phyloP scores from a whole-genome alignment of 2,888 invertebrate species.

The Trileptium ribeirensis region DNA sequence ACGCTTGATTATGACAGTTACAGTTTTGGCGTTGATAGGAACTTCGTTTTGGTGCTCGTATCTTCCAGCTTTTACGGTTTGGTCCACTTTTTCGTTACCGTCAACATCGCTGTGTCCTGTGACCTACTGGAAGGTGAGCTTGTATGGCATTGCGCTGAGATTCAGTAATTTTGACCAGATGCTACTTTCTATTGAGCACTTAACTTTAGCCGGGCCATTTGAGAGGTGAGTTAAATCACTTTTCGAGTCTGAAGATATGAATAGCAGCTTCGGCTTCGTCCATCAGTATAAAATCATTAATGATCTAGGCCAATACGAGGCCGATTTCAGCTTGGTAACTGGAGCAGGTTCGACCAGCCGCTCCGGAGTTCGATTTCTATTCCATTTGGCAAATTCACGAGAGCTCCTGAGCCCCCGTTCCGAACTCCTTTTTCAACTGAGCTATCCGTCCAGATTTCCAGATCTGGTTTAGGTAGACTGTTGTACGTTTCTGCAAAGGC shows the following conservation, averaged over 20 bases:
- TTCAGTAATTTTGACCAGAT: neutral
- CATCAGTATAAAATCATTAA: too few species aligned
- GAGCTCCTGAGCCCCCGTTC: too few species aligned
- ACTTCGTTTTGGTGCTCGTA: neutral
- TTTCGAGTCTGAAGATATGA: neutral
- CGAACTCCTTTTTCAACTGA: too few species aligned
- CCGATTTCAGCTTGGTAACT: too few species aligned
- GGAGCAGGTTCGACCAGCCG: too few species aligned
- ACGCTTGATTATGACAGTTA: neutral
- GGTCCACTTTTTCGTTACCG: neutral
- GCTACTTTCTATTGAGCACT: neutral
- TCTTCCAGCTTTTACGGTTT: neutral
- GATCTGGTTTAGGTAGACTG: too few species aligned
- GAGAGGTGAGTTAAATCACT: neutral
- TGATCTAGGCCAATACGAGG: too few species aligned
- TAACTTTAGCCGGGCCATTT: neutral
- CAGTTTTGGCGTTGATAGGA: neutral
- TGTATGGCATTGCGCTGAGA: neutral
- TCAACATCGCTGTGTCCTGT: neutral
- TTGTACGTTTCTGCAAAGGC: too few species aligned
- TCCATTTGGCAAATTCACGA: too few species aligned
- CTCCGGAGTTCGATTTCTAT: too few species aligned
- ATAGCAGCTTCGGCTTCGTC: too few species aligned
- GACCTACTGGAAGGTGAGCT: slow-evolving; percentile 4
- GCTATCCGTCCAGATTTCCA: too few species aligned